These are phyloP conservation scores for Oxyura jamaicensis DNA, from an alignment of 2,113 vertebrate genomes.

Conservation along the genomic window DNA sequence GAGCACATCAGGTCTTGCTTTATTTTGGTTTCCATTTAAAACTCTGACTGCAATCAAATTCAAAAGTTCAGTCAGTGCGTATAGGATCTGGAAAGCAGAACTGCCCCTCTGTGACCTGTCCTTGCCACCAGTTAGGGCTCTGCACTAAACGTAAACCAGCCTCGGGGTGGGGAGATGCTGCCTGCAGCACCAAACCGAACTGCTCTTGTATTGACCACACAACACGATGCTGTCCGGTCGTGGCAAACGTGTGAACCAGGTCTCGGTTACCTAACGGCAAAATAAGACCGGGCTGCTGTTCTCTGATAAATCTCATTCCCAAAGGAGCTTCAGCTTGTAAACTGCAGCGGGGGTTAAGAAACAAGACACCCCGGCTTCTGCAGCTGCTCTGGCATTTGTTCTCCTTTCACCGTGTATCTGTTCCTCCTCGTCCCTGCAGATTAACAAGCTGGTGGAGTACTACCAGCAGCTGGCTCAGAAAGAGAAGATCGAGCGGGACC, in stretches of 20 bases:
- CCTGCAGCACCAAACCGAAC: not conserved
- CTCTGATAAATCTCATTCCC: not conserved
- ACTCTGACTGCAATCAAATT: not conserved
- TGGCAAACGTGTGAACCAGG: fast-evolving
- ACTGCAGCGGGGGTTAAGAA: fast-evolving
- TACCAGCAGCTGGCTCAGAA: constrained; percentile 97
- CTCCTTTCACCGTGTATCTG: not conserved
- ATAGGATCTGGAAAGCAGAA: constrained; percentile 21
- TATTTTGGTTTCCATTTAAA: not conserved
- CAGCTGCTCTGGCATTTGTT: not conserved
- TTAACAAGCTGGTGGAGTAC: constrained; percentile 97
- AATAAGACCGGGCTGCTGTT: not conserved
- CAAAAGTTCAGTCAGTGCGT: not conserved
- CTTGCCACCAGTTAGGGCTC: not conserved
- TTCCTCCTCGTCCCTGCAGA: constrained; percentile 75
- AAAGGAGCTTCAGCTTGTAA: not conserved
- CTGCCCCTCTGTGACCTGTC: not conserved
- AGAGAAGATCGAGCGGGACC: constrained; percentile 95
- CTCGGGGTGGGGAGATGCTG: not conserved
- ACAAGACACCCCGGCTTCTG: not conserved
- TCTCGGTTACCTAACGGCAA: not conserved
- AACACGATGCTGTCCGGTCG: not conserved
- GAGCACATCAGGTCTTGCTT: not conserved
- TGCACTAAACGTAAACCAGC: not conserved
- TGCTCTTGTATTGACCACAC: fast-evolving